Evolutionary conservation across 2,113 vertebrate genomes (phyloP).

Genomic region (Protomyctophum bolini): DNA sequence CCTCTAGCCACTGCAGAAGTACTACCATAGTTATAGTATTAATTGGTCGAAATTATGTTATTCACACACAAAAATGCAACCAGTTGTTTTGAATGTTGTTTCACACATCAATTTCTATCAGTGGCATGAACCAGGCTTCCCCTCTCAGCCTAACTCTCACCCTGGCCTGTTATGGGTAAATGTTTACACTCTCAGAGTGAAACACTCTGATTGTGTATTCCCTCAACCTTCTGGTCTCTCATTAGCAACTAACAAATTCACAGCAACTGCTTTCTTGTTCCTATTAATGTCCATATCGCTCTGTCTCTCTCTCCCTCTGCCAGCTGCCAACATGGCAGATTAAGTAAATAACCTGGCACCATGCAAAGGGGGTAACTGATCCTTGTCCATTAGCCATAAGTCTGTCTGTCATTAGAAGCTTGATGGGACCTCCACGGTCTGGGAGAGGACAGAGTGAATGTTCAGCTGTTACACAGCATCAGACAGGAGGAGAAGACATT

Average conservation of each 20-base stretch:
- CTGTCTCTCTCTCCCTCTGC: neutral
- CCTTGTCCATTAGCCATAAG: slow-evolving; percentile 37
- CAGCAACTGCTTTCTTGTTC: slow-evolving; percentile 51
- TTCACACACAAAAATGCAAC: neutral
- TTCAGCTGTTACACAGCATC: slow-evolving; percentile 38
- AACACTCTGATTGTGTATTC: neutral
- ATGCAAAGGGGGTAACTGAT: slow-evolving; percentile 37
- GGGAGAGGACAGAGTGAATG: slow-evolving; percentile 8
- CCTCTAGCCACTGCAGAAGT: too few relatives aligned
- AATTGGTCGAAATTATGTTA: neutral
- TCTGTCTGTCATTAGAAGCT: slow-evolving; percentile 38
- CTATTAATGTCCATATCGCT: slow-evolving; percentile 42
- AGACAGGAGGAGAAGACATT: neutral
- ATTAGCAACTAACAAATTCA: slow-evolving; percentile 44
- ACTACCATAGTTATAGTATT: too few relatives aligned
- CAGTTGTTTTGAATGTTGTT: too few relatives aligned
- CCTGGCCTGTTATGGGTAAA: too few relatives aligned
- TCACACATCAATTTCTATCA: too few relatives aligned
- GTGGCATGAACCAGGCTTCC: too few relatives aligned
- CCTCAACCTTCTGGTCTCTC: slow-evolving; percentile 24
- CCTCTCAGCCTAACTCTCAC: too few relatives aligned
- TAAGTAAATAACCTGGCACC: slow-evolving; percentile 40
- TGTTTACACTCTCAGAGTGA: too few relatives aligned
- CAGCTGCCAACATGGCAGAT: slow-evolving; percentile 39
- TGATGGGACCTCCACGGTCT: neutral